Conservation (phyloP, 2,113 vertebrate genomes). For the Callaeas wilsoni region DNA sequence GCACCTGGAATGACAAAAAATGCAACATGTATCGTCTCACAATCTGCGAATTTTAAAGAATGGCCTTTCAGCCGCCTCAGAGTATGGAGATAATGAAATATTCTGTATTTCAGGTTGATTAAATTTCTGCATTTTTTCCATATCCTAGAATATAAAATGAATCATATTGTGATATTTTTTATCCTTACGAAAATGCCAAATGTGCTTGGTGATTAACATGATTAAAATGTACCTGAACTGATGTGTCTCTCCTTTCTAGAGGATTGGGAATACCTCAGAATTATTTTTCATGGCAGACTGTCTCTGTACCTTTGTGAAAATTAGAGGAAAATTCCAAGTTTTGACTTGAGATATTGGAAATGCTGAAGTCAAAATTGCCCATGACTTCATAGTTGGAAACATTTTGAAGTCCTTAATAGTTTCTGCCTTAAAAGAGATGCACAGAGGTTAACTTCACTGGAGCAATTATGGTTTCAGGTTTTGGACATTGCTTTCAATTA, state of each 20-base stretch:
- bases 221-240: background rate
- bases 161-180: background rate
- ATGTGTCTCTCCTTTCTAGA: background rate
- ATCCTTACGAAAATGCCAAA: background rate
- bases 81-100: background rate
- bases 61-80: background rate
- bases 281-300: background rate
- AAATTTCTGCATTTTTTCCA: background rate
- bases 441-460: background rate
- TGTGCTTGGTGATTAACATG: background rate
- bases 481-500: background rate
- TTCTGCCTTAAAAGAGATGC: background rate
- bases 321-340: background rate
- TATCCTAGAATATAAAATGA: background rate
- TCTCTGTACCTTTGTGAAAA: background rate
- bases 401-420: background rate
- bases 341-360: background rate
- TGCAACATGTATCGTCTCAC: constrained; percentile 53
- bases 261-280: background rate
- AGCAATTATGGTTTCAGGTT: background rate
- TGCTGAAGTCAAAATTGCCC: background rate
- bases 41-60: constrained; percentile 69
- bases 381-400: rapidly evolving
- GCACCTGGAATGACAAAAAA: constrained; percentile 69
- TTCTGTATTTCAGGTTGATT: background rate